phyloP scores from a whole-genome alignment of 2,888 invertebrate genomes.

The Caenorhabditis sp. region DNA sequence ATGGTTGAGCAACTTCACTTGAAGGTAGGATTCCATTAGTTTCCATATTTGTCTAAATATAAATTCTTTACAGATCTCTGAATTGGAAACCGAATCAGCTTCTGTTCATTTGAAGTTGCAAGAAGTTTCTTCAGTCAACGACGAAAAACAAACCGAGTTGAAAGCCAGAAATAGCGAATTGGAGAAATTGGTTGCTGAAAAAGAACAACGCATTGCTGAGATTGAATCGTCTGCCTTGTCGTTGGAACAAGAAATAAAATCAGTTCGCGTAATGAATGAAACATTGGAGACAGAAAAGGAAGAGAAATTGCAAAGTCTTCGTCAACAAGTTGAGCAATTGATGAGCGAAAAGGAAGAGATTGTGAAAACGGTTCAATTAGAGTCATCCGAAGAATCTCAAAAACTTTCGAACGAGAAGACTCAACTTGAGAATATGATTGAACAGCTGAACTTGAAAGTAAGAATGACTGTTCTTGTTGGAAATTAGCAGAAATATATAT shows the following conservation, averaged over 20 bases:
- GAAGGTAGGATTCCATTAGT: background rate
- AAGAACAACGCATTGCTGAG: background rate
- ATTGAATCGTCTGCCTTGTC: background rate
- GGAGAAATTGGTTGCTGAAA: background rate
- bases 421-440: background rate
- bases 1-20: background rate
- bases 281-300: background rate
- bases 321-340: background rate
- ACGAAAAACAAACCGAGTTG: background rate
- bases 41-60: background rate
- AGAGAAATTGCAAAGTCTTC: background rate
- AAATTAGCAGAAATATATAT: background rate
- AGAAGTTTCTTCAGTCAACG: background rate
- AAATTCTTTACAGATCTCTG: background rate
- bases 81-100: background rate
- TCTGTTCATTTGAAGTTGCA: background rate
- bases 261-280: background rate
- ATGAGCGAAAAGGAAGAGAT: background rate
- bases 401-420: background rate
- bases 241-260: background rate
- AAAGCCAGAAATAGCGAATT: background rate
- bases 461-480: background rate
- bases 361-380: background rate
- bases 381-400: background rate
- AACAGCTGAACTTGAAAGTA: background rate